Evolutionary conservation across 2,797 vertebrate species (phyloP).

Genomic region (Antrozous pallidus): DNA sequence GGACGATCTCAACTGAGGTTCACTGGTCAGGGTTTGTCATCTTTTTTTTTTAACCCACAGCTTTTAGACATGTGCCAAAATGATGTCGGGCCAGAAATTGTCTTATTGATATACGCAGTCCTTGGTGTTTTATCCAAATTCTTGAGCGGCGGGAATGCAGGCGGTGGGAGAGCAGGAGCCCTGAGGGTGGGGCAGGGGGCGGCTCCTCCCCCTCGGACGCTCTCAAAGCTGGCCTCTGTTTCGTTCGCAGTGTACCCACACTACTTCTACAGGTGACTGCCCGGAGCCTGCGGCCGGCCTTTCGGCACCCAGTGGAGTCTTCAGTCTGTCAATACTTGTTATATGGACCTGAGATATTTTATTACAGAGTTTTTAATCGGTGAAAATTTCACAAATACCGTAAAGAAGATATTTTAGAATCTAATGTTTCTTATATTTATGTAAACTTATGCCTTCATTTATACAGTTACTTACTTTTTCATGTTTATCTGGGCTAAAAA

Average conservation of each 20-base stretch:
- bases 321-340: conserved; percentile 82
- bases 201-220: accelerated
- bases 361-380: conserved; percentile 91
- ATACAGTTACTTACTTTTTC: conserved; percentile 82
- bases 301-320: conserved; percentile 80
- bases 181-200: accelerated
- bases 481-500: conserved; percentile 81
- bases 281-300: conserved; percentile 78
- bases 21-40: background rate
- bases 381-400: conserved; percentile 86
- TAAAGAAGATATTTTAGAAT: conserved; percentile 91
- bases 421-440: conserved; percentile 95
- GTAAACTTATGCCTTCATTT: conserved; percentile 88
- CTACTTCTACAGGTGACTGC: conserved; percentile 97
- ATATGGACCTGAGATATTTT: conserved; percentile 88
- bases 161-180: accelerated
- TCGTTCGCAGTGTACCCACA: conserved; percentile 91
- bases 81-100: background rate
- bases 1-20: background rate
- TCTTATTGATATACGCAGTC: background rate
- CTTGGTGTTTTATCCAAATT: background rate
- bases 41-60: background rate
- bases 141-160: background rate
- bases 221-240: background rate
- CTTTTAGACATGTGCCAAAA: background rate